Percentiles rank a stretch among this genome's conserved stretches.
These are phyloP conservation scores for Ardeotis arabs DNA, from an alignment of 2,113 vertebrate species.

Conservation along the genomic window DNA sequence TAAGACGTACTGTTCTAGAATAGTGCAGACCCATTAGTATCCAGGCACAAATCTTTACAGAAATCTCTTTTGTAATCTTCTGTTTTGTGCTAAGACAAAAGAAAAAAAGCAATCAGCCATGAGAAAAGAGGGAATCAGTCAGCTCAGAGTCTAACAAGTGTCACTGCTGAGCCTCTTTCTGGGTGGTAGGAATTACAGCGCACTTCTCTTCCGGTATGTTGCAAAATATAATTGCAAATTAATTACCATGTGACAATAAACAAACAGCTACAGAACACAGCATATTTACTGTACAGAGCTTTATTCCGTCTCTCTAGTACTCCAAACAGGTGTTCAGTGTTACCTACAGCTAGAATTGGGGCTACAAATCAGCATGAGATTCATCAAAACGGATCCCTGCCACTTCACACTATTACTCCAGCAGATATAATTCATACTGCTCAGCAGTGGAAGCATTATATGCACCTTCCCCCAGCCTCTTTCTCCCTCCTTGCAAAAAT, in stretches of 20 bases:
- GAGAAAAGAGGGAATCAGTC: conserved; percentile 47
- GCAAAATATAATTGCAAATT: conserved; percentile 55
- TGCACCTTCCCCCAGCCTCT: conserved; percentile 57
- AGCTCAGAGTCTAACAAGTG: conserved; percentile 25
- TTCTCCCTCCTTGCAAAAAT: conserved; percentile 57
- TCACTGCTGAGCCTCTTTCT: conserved; percentile 48
- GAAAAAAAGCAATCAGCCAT: conserved; percentile 23
- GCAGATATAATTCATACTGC: conserved; percentile 70
- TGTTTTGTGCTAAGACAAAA: conserved; percentile 29
- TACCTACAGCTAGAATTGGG: conserved; percentile 69
- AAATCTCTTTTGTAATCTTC: conserved; percentile 12
- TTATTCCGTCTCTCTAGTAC: conserved; percentile 45
- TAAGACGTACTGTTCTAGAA: neutral
- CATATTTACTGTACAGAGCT: conserved; percentile 20
- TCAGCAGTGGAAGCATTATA: conserved; percentile 60
- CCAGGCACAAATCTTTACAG: neutral
- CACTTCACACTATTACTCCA: conserved; percentile 67
- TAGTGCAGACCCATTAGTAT: neutral
- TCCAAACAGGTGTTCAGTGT: conserved; percentile 69
- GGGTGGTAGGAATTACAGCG: conserved; percentile 52
- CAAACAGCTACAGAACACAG: conserved; percentile 45
- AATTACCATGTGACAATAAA: conserved; percentile 48
- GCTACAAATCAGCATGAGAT: conserved; percentile 68
- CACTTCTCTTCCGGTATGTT: conserved; percentile 52
- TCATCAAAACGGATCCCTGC: conserved; percentile 71